phyloP scores from a whole-genome alignment of 2,888 invertebrate genomes.

The Halocaridina rubra region DNA sequence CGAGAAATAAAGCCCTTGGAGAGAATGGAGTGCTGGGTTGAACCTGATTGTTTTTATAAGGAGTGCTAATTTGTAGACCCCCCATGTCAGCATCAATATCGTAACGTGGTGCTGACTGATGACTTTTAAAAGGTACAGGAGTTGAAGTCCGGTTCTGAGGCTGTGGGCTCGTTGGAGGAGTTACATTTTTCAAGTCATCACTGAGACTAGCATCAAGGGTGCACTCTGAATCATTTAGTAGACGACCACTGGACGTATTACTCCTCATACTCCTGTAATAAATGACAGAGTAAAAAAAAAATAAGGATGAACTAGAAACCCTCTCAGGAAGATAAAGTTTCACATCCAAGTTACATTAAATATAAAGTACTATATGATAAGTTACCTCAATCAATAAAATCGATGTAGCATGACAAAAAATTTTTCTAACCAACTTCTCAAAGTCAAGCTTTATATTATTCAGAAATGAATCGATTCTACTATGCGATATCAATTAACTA shows the following conservation, averaged over 20 bases:
- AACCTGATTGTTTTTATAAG: not conserved
- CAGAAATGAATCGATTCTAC: too few species aligned
- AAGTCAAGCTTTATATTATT: too few species aligned
- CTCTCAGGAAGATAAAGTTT: too few species aligned
- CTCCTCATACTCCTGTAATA: conserved; percentile 25
- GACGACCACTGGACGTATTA: conserved; percentile 9
- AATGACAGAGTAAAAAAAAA: not conserved
- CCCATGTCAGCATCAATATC: conserved; percentile 68
- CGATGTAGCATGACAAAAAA: too few species aligned
- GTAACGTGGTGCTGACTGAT: not conserved
- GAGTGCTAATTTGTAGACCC: conserved; percentile 63
- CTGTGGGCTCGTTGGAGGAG: not conserved
- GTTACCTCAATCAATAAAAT: too few species aligned
- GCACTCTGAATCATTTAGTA: conserved; percentile 18
- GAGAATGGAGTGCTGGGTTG: conserved; percentile 16
- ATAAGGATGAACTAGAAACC: not conserved
- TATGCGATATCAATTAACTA: too few species aligned
- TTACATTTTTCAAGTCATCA: not conserved
- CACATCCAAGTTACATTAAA: too few species aligned
- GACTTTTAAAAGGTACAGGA: not conserved
- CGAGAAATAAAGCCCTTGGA: conserved; percentile 13
- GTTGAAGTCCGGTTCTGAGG: not conserved
- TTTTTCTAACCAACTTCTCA: too few species aligned
- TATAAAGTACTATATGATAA: too few species aligned
- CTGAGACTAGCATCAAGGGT: conserved; percentile 27